These are phyloP conservation scores for Tychaedon coryphoeus DNA, from an alignment of 2,113 vertebrate genomes.

Conservation along the genomic window DNA sequence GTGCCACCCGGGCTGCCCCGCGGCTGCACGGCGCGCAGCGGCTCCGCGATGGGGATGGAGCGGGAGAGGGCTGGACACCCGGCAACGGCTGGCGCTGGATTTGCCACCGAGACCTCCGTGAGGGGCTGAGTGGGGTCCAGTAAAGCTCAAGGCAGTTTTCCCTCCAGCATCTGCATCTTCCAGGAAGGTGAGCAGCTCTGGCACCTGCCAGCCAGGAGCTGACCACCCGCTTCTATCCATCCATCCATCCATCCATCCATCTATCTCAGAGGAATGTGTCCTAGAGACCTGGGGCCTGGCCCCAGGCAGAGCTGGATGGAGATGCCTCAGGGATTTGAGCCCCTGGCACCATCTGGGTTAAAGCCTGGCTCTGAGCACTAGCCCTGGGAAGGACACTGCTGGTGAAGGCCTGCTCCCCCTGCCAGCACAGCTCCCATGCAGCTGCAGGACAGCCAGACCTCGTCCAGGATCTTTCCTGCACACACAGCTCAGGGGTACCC, in stretches of 20 bases:
- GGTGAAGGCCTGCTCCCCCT: neutral
- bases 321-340: accelerated
- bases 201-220: neutral
- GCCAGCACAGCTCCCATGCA: accelerated
- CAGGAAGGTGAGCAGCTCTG: neutral
- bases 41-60: neutral
- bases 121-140: neutral
- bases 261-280: neutral
- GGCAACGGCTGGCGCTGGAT: neutral
- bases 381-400: neutral
- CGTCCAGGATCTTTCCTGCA: neutral
- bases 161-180: neutral
- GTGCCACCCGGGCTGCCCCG: neutral
- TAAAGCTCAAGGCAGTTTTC: neutral
- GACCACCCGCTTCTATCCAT: too few relatives aligned
- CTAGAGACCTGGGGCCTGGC: neutral
- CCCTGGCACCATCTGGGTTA: accelerated
- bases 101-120: neutral
- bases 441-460: neutral
- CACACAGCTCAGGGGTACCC: accelerated
- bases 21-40: neutral
- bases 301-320: neutral
- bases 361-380: neutral
- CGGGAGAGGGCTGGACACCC: neutral
- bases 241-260: neutral